Evolutionary conservation across 2,888 invertebrate genomes (phyloP), one percentile per base, ranked within the genome.

Genomic region (Microplitis manilae): DNA sequence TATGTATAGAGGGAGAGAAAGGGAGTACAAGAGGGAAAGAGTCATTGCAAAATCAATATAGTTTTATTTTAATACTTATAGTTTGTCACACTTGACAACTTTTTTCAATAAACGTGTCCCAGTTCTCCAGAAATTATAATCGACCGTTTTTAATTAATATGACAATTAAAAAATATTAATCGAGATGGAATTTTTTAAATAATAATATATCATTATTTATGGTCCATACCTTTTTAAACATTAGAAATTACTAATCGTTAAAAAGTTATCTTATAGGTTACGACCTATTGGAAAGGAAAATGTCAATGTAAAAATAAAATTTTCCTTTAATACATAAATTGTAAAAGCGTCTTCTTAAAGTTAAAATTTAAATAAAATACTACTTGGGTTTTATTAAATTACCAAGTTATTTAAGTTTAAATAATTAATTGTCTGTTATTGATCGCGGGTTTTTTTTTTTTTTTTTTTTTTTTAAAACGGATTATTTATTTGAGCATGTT

Each of bases 1-100:
- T 50, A 50, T 50, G 50, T 5, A 50, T 8, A 50, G 50, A 50
- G 50, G 13, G 50, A 50, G 13, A 50, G 13, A 50, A 5, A 5
- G 9, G 9, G 50, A 13, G 30, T 30, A 30, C 2, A 50, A 13
- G 50, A 13, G 9, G 50, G 50, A 50, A 13, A 8, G 50, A 50
- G 50, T 50, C 50, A 50, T 50, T 50, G 50, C 13, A 50, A 50
- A 50, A 50, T 50, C 50, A 50, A 50, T 50, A 50, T 50, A 50
- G 50, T 50, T 50, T 50, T 50, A 50, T 50, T 50, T 50, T 50
- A 50, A 50, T 50, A 50, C 50, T 50, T 50, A 50, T 50, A 50
- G 50, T 50, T 50, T 50, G 50, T 50, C 50, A 50, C 50, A 50
- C 50, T 50, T 50, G 50, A 50, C 50, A 50, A 50, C 50, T 50